Conservation (phyloP, 2,797 vertebrate genomes). For the Caiman crocodilus region DNA sequence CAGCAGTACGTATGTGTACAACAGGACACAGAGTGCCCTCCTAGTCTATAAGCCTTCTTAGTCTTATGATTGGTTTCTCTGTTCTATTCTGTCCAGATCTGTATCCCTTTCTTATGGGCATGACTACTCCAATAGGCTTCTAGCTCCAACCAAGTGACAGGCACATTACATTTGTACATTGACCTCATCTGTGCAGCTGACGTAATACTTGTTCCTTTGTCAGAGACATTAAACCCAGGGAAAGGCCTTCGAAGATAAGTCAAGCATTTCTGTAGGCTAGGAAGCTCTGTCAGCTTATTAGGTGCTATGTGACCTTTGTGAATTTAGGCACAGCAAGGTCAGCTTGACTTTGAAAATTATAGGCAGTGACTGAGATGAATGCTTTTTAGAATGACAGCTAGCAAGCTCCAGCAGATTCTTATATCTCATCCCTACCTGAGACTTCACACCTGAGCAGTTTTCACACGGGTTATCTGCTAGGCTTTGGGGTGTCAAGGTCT, state of each 20-base stretch:
- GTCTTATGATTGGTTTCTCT: background rate
- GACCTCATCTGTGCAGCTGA: constrained; percentile 29
- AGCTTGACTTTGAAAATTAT: constrained; percentile 21
- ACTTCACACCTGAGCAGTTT: constrained; percentile 10
- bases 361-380: background rate
- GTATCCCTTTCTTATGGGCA: background rate
- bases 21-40: background rate
- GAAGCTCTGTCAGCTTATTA: constrained; percentile 32
- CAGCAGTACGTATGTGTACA: background rate
- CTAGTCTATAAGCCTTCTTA: background rate
- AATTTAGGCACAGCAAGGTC: constrained; percentile 10
- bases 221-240: constrained; percentile 17
- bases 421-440: background rate
- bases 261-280: background rate
- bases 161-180: constrained; percentile 14
- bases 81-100: constrained; percentile 24
- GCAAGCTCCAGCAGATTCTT: background rate
- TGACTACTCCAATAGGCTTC: constrained; percentile 38
- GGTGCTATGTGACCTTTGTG: constrained; percentile 20
- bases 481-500: background rate
- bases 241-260: background rate
- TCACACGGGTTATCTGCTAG: constrained; percentile 16
- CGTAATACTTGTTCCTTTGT: constrained; percentile 5
- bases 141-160: constrained; percentile 20
- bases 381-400: constrained; percentile 5